Evolutionary conservation across 2,888 invertebrate species (phyloP), one percentile per base, ranked within the genome.

Genomic region (Phanerotoma sp.): DNA sequence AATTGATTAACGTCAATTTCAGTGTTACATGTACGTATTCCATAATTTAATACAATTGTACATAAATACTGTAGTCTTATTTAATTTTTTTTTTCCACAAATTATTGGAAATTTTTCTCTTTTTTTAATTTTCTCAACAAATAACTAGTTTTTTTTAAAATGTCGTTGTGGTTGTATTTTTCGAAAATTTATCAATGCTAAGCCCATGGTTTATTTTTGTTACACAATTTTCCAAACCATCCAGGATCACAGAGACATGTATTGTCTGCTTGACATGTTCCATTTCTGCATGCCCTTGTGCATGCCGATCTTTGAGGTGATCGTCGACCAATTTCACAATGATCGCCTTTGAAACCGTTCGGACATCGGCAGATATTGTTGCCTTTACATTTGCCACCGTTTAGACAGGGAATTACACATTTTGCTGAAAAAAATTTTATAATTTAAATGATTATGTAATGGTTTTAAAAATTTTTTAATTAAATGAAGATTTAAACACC

Each of bases 341-440:
- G 93, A 78, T 93, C 86, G 10, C 96, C 96, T 61, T 86, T 85
- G 66, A 89, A 88, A 6, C 93, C 94, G 38, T 83, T 82, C 3
- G 89, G 89, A 77, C 96, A 96, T 59, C 91, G 86, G 77, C 96
- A 96, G 73, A 89, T 86, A 79, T 96, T 94, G 56, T 89, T 89
- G 30, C 93, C 93, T 68, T 86, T 88, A 74, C 96, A 96, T 53
- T 89, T 87, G 0, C 96, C 95, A 11, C 93, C 93, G 75, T 94
- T 94, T 65, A 92, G 80, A 74, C 96, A 96, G 3, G 94, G 93
- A 67, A 95, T 89, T 62, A 91, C 86, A 77, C 93, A 93, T 80
- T 91, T 91, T 16, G 91, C 91, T 91, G 77, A 20, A 73, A 74
- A 40, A 59, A 42, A 28, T 55, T 33, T n/a, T 7, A 21, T 20